A percentile compares a stretch with the other conserved stretches of the same genome.
Evolutionary conservation across 2,113 vertebrate species (phyloP).

Genomic region (Heterotis niloticus): DNA sequence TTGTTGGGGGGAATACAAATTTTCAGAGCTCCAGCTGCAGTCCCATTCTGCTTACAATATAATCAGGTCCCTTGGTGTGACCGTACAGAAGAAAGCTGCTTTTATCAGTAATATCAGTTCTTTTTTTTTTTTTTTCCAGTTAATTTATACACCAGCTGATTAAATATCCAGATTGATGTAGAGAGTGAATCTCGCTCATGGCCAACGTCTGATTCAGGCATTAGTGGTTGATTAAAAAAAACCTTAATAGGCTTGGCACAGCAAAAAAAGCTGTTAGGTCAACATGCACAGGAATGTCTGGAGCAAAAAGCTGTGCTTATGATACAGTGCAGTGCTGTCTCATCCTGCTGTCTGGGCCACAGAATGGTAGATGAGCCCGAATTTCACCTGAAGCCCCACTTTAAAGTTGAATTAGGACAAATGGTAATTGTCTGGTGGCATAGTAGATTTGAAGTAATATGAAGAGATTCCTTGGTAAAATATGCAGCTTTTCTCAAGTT

Average conservation of each 20-base stretch:
- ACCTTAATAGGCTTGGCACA: neutral
- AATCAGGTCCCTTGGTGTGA: neutral
- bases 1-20: neutral
- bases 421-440: no score
- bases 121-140: constrained; percentile 6
- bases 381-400: no score
- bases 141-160: constrained; percentile 16
- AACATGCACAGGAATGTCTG: neutral
- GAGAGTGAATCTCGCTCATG: neutral
- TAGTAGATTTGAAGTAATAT: no score
- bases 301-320: no score
- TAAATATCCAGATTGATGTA: neutral
- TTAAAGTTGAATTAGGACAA: no score
- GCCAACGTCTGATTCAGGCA: neutral
- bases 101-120: constrained; percentile 20
- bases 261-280: neutral
- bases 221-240: neutral
- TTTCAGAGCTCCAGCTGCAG: neutral
- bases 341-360: no score
- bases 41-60: neutral
- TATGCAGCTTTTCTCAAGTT: neutral
- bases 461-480: no score
- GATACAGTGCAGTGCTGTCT: no score
- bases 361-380: no score
- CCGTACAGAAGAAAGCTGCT: neutral